These are phyloP conservation scores for Azorinus chamasolen DNA, from an alignment of 2,888 invertebrate species.

Conservation along the genomic window DNA sequence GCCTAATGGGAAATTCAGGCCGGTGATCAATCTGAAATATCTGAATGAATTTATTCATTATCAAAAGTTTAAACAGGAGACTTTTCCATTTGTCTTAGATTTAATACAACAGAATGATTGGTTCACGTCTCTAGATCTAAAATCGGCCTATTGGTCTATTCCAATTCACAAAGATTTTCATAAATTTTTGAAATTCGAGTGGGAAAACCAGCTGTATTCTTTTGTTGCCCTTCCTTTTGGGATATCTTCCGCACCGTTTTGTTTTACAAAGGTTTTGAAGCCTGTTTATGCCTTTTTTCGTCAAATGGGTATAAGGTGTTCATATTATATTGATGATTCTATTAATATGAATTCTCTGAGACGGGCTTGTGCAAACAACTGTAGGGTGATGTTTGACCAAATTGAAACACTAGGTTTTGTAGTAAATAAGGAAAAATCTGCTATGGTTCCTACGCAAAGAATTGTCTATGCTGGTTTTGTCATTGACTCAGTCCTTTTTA, in stretches of 20 bases:
- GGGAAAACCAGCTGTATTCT: constrained; percentile 30
- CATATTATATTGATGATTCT: constrained; percentile 45
- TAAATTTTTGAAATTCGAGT: constrained; percentile 43
- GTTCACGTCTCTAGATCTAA: constrained; percentile 42
- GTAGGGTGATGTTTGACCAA: constrained; percentile 4
- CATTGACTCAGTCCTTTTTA: constrained; percentile 18
- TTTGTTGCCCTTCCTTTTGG: constrained; percentile 44
- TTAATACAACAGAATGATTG: constrained; percentile 14
- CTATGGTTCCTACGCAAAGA: constrained; percentile 11
- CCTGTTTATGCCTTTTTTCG: constrained; percentile 37
- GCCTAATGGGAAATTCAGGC: no score
- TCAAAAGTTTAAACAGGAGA: constrained; percentile 43
- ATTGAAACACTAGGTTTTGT: constrained; percentile 12
- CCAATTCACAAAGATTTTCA: constrained; percentile 24
- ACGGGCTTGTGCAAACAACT: constrained; percentile 26
- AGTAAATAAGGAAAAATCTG: constrained; percentile 31
- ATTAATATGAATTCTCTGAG: neutral
- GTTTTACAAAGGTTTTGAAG: constrained; percentile 47
- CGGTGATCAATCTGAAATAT: no score
- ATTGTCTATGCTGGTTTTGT: constrained; percentile 21
- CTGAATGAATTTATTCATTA: constrained; percentile 30
- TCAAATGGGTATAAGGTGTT: constrained; percentile 28
- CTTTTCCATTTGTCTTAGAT: constrained; percentile 12
- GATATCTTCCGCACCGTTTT: constrained; percentile 36
- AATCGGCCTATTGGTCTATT: constrained; percentile 46